A percentile compares a stretch with the other conserved stretches of the same genome.
phyloP scores from a whole-genome alignment of 2,888 invertebrate species.

The Microctonus aethiopoides region DNA sequence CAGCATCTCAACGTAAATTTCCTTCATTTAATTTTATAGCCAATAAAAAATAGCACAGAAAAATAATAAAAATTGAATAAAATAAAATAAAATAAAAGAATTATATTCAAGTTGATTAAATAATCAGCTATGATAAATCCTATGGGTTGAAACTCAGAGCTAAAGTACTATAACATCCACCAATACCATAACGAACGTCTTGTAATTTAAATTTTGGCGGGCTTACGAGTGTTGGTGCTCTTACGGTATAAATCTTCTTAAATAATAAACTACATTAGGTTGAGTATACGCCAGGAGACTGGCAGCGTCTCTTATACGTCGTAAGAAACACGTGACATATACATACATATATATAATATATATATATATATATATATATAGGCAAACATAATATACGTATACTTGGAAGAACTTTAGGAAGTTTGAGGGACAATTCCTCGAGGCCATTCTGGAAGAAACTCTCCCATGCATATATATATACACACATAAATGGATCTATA shows the following conservation, averaged over 20 bases:
- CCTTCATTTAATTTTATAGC: background rate
- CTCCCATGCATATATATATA: background rate
- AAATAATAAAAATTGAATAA: background rate
- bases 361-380: background rate
- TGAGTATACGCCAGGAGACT: background rate
- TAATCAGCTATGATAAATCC: background rate
- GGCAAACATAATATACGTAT: background rate
- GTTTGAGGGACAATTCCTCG: background rate
- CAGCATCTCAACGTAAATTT: background rate
- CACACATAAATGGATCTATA: background rate
- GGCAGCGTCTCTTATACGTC: background rate
- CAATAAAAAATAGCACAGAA: background rate
- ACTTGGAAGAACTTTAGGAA: background rate
- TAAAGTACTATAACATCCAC: background rate
- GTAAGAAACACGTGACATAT: background rate
- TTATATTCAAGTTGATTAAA: background rate
- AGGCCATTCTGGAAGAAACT: background rate
- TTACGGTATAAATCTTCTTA: background rate
- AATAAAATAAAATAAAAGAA: background rate
- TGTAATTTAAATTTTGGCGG: background rate
- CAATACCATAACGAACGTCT: background rate
- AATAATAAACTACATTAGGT: conserved; percentile 9
- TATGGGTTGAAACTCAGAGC: background rate
- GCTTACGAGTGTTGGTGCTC: background rate
- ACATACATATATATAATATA: background rate